These are phyloP conservation scores for Asbolus verrucosus DNA, from an alignment of 1,140 invertebrate species.

Conservation along the genomic window DNA sequence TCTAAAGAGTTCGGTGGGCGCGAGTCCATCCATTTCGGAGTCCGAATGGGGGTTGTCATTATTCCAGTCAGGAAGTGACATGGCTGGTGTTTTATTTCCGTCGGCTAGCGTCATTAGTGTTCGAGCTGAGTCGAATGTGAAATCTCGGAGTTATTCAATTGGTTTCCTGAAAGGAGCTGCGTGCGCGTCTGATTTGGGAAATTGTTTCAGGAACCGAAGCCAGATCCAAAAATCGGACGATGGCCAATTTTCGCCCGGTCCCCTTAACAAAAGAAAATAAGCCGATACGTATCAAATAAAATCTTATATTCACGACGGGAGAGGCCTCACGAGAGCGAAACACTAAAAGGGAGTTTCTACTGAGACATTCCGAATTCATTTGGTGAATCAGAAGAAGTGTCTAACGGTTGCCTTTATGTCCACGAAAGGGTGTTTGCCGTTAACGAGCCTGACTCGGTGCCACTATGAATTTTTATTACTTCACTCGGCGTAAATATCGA, in stretches of 20 bases:
- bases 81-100: slow-evolving; percentile 57
- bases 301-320: slow-evolving; percentile 26
- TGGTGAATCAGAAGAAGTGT: slow-evolving; percentile 27
- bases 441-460: slow-evolving; percentile 8
- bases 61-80: slow-evolving; percentile 58
- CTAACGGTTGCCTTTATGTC: slow-evolving; percentile 36
- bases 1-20: slow-evolving; percentile 24
- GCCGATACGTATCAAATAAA: slow-evolving; percentile 17
- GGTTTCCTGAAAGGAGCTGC: slow-evolving; percentile 32
- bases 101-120: slow-evolving; percentile 49
- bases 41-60: slow-evolving; percentile 45
- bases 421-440: background rate
- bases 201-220: slow-evolving; percentile 44
- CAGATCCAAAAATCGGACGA: no score
- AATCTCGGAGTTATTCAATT: slow-evolving; percentile 53
- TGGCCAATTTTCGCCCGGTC: background rate
- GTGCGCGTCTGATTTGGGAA: slow-evolving; percentile 37
- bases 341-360: slow-evolving; percentile 22
- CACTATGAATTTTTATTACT: slow-evolving; percentile 9
- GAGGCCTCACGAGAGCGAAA: slow-evolving; percentile 7
- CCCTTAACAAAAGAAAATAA: slow-evolving; percentile 15
- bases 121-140: slow-evolving; percentile 48
- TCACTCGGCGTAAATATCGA: slow-evolving; percentile 1
- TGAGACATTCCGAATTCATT: slow-evolving; percentile 27
- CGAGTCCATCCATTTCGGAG: slow-evolving; percentile 23